These are phyloP conservation scores for Stictonetta naevosa DNA, from an alignment of 2,113 vertebrate genomes.

Conservation along the genomic window DNA sequence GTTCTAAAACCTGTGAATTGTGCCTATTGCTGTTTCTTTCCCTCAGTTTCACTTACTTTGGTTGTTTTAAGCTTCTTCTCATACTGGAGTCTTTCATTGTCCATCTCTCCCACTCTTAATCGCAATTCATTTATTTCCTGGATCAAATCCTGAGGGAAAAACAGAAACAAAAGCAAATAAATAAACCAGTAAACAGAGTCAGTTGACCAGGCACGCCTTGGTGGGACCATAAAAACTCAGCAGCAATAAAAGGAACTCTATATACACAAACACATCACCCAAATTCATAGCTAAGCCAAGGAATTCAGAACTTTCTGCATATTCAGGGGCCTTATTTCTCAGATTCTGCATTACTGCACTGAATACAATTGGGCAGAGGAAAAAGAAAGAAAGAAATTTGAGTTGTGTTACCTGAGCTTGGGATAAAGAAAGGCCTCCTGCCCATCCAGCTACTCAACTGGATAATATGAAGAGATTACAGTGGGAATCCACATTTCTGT, in stretches of 20 bases:
- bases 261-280: not conserved
- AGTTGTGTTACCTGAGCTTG: not conserved
- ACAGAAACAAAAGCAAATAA: not conserved
- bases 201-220: not conserved
- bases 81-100: conserved; percentile 90
- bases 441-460: not conserved
- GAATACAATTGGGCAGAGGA: not conserved
- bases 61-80: conserved; percentile 95
- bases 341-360: not conserved
- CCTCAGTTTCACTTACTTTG: conserved; percentile 84
- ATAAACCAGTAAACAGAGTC: not conserved
- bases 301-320: not conserved
- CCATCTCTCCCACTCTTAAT: conserved; percentile 90
- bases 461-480: not conserved
- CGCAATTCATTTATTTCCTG: conserved; percentile 91
- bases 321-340: not conserved
- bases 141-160: conserved; percentile 83
- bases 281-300: not conserved
- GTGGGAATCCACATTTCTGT: rapidly evolving
- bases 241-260: not conserved
- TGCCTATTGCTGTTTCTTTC: not conserved
- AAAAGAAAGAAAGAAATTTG: not conserved
- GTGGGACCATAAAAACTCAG: not conserved
- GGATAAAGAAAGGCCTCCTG: not conserved
- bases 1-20: not conserved